Evolutionary conservation across 2,888 invertebrate species (phyloP).

Genomic region (Leucoptera coffeella): DNA sequence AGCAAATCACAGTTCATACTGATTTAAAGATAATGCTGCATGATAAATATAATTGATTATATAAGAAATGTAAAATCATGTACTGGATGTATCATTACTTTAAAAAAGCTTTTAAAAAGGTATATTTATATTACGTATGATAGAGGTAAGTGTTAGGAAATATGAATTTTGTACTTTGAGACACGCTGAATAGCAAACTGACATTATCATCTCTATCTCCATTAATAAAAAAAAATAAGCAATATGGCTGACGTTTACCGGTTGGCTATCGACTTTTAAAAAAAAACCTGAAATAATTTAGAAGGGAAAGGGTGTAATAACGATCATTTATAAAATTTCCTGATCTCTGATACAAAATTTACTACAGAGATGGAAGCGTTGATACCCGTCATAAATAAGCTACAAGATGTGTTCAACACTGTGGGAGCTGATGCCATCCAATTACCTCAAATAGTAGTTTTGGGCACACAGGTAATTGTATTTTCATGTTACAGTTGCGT

Average conservation of each 20-base stretch:
- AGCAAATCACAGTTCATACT: no score
- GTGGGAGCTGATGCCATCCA: constrained; percentile 96
- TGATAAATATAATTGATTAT: no score
- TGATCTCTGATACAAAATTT: background rate
- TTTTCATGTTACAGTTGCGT: constrained; percentile 10
- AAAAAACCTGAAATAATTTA: constrained; percentile 3
- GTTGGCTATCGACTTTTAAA: constrained; percentile 22
- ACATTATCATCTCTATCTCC: no score
- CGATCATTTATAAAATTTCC: background rate
- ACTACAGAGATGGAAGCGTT: constrained; percentile 85
- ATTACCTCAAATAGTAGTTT: constrained; percentile 97
- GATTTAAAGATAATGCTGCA: no score
- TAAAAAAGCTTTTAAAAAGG: no score
- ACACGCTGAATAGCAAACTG: no score
- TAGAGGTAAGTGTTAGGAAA: no score
- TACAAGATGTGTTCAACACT: constrained; percentile 99
- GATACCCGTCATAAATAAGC: constrained; percentile 98
- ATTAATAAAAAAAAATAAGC: constrained; percentile 12
- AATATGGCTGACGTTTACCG: constrained; percentile 50
- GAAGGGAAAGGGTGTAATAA: constrained; percentile 15
- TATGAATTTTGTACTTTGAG: no score
- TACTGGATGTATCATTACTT: no score
- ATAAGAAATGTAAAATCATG: no score
- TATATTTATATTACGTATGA: no score
- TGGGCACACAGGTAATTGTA: constrained; percentile 86